phyloP scores from a whole-genome alignment of 2,113 vertebrate species.

The Podarcis raffonei region DNA sequence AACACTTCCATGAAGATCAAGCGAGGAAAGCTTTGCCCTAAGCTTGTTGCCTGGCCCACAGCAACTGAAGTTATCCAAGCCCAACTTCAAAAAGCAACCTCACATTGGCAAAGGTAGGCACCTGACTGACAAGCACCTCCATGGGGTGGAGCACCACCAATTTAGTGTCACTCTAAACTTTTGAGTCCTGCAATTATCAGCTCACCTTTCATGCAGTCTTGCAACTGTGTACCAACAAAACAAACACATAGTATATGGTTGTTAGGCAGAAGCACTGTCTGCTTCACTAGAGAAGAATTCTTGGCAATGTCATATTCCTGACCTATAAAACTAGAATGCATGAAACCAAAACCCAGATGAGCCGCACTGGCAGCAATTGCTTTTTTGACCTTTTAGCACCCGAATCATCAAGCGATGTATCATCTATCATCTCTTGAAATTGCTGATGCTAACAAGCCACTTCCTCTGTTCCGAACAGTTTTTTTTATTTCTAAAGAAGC shows the following conservation, averaged over 20 bases:
- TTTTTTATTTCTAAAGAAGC: background rate
- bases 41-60: background rate
- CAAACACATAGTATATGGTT: background rate
- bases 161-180: background rate
- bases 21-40: background rate
- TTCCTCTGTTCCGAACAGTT: background rate
- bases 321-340: background rate
- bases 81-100: background rate
- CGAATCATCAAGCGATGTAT: background rate
- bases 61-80: background rate
- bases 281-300: background rate
- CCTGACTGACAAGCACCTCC: background rate
- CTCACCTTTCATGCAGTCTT: background rate
- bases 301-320: background rate
- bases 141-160: background rate
- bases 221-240: background rate
- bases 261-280: background rate
- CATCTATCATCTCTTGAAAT: background rate
- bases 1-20: background rate
- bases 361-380: background rate
- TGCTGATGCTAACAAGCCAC: background rate
- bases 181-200: background rate
- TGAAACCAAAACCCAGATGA: background rate
- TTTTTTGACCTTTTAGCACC: background rate
- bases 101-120: background rate